Evolutionary conservation across 2,888 invertebrate species (phyloP).

Genomic region (Autographa pulchrina): DNA sequence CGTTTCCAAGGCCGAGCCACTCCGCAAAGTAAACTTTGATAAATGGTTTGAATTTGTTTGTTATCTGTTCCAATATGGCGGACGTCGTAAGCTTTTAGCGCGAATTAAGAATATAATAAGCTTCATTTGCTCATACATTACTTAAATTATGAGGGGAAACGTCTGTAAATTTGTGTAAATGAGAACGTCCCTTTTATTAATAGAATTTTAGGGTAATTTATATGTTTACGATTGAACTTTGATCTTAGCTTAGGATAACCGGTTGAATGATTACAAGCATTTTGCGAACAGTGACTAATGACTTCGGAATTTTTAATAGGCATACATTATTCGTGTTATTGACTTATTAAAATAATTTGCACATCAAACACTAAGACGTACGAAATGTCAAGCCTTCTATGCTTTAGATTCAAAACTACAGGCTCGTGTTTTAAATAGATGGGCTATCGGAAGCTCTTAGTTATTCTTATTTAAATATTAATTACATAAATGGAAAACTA

Average conservation of each 20-base stretch:
- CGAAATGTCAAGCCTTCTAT: neutral
- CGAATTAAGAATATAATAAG: conserved; percentile 48
- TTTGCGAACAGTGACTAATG: conserved; percentile 9
- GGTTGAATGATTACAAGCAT: conserved; percentile 19
- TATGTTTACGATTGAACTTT: conserved; percentile 22
- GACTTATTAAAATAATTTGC: neutral
- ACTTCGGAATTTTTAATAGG: neutral
- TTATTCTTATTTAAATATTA: no score
- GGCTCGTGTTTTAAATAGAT: neutral
- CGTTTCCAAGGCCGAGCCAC: conserved; percentile 73
- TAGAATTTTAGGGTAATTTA: conserved; percentile 8
- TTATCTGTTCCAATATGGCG: conserved; percentile 53
- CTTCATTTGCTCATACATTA: conserved; percentile 40
- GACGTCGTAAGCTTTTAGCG: conserved; percentile 66
- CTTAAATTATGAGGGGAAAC: conserved; percentile 36
- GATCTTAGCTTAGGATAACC: conserved; percentile 9
- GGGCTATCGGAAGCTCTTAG: no score
- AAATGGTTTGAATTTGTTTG: conserved; percentile 74
- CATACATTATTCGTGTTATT: neutral
- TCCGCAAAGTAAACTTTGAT: conserved; percentile 75
- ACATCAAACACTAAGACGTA: neutral
- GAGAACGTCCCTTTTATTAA: conserved; percentile 18
- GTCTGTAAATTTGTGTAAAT: conserved; percentile 7
- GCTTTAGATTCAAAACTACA: neutral
- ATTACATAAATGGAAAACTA: no score